phyloP scores from a whole-genome alignment of 2,797 vertebrate genomes.

The Rhynchotus rufescens region DNA sequence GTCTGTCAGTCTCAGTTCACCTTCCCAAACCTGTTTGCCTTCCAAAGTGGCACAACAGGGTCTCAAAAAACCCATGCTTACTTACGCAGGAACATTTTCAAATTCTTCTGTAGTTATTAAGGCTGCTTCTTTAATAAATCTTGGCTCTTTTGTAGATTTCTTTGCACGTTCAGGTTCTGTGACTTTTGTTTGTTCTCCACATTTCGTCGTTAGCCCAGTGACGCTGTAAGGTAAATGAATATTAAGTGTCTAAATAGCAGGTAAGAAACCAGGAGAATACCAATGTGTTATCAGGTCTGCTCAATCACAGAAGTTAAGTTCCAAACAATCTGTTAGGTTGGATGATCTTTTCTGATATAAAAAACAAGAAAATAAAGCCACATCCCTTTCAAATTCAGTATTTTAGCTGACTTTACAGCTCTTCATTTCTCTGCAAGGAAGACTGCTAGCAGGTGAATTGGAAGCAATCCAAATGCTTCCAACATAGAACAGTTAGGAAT shows the following conservation, averaged over 20 bases:
- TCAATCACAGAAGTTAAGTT: neutral
- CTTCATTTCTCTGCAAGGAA: neutral
- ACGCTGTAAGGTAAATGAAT: conserved; percentile 8
- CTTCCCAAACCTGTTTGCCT: neutral
- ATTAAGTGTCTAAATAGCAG: neutral
- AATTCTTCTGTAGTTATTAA: conserved; percentile 77
- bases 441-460: neutral
- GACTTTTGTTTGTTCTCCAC: neutral
- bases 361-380: neutral
- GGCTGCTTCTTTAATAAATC: conserved; percentile 58
- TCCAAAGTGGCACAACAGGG: rapidly evolving
- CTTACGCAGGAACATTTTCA: conserved; percentile 75
- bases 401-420: neutral
- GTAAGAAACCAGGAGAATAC: neutral
- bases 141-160: conserved; percentile 52
- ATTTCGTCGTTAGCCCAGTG: neutral
- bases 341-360: neutral
- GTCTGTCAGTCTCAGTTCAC: neutral
- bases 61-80: neutral
- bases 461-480: neutral
- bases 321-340: neutral
- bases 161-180: neutral
- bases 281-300: neutral
- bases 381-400: neutral
- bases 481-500: neutral